phyloP scores from a whole-genome alignment of 92 coral and sea anemone species.

The Phenganax marumi region DNA sequence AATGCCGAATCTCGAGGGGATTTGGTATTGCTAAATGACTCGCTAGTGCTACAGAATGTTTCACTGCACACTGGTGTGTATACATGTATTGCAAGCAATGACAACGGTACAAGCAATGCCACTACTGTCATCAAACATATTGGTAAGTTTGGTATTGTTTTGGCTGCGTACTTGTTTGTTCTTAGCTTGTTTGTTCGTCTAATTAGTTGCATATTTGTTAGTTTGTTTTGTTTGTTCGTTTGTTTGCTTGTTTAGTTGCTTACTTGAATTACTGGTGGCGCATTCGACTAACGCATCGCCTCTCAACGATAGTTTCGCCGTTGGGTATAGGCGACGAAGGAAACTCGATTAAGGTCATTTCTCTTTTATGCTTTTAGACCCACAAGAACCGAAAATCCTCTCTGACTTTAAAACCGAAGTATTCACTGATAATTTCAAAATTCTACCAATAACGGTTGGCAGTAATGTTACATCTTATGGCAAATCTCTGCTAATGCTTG shows the following conservation, averaged over 20 bases:
- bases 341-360: neutral
- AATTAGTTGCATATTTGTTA: too few relatives aligned
- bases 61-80: slow-evolving; percentile 64
- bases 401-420: slow-evolving; percentile 8
- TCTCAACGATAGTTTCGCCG: too few relatives aligned
- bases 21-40: slow-evolving; percentile 20
- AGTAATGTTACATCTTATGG: slow-evolving; percentile 72
- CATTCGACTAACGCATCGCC: too few relatives aligned
- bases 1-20: neutral
- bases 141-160: slow-evolving; percentile 51
- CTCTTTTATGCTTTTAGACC: neutral
- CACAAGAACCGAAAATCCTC: slow-evolving; percentile 11
- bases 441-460: slow-evolving; percentile 71
- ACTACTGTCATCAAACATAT: slow-evolving; percentile 70
- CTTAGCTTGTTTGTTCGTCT: neutral
- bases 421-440: slow-evolving; percentile 22
- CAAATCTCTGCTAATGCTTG: slow-evolving; percentile 68
- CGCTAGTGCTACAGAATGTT: slow-evolving; percentile 45
- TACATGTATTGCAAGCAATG: slow-evolving; percentile 72
- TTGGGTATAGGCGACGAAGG: neutral
- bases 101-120: slow-evolving; percentile 80
- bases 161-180: neutral
- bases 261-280: too few relatives aligned
- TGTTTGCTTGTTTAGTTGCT: too few relatives aligned
- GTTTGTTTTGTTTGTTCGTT: too few relatives aligned